Evolutionary conservation across 1,140 invertebrate genomes (phyloP).

Genomic region (Drosophila orena): DNA sequence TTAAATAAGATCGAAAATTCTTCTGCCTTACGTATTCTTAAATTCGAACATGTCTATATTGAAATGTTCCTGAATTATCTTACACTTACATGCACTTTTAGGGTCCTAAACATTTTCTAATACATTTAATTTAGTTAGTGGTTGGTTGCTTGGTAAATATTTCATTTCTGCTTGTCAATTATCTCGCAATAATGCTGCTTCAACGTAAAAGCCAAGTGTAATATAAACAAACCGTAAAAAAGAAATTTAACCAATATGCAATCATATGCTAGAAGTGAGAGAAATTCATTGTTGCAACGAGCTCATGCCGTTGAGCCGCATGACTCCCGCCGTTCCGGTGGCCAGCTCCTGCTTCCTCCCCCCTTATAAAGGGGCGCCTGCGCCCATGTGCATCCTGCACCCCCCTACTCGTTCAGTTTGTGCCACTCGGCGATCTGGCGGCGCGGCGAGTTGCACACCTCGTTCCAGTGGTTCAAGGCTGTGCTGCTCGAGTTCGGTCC

Average conservation of each 20-base stretch:
- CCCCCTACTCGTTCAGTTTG: slow-evolving; percentile 94
- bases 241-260: background rate
- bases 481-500: slow-evolving; percentile 91
- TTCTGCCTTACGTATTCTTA: slow-evolving; percentile 19
- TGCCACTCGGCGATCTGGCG: slow-evolving; percentile 99
- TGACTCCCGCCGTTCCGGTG: slow-evolving; percentile 30
- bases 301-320: slow-evolving; percentile 32
- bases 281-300: slow-evolving; percentile 21
- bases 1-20: slow-evolving; percentile 9
- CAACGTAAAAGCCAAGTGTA: background rate
- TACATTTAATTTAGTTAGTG: slow-evolving; percentile 73
- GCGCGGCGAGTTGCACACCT: slow-evolving; percentile 97
- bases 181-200: background rate
- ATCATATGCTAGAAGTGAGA: slow-evolving; percentile 8
- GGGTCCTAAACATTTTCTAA: slow-evolving; percentile 80
- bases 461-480: slow-evolving; percentile 97
- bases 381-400: slow-evolving; percentile 36
- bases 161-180: background rate
- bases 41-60: slow-evolving; percentile 23
- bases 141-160: slow-evolving; percentile 32
- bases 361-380: slow-evolving; percentile 50
- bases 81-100: slow-evolving; percentile 65
- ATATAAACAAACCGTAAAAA: background rate
- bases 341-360: slow-evolving; percentile 35
- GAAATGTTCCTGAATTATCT: slow-evolving; percentile 55